Evolutionary conservation across 1,140 invertebrate species (phyloP).

Genomic region (Drosophila ananassae): DNA sequence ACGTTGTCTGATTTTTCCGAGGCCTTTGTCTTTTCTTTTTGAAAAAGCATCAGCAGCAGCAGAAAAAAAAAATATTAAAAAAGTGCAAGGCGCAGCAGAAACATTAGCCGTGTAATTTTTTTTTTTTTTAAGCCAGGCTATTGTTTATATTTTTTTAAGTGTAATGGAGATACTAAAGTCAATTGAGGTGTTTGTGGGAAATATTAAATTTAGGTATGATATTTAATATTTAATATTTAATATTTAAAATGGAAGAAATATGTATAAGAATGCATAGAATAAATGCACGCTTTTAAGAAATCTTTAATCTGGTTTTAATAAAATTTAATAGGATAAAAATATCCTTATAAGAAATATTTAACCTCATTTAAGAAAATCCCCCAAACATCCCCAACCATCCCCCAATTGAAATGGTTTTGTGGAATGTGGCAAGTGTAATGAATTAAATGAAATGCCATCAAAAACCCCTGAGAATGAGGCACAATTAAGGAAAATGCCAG

Average conservation of each 20-base stretch:
- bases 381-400: too few species aligned
- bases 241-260: too few species aligned
- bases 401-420: not conserved
- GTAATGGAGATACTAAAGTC: not conserved
- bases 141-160: not conserved
- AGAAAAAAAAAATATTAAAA: constrained; percentile 2
- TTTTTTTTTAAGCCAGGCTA: not conserved
- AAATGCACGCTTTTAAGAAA: too few species aligned
- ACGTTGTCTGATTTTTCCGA: constrained; percentile 58
- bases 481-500: constrained; percentile 7
- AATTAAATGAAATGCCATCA: not conserved
- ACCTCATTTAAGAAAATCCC: too few species aligned
- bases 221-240: too few species aligned
- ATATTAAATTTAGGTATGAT: not conserved
- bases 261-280: too few species aligned
- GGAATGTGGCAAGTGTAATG: constrained; percentile 1
- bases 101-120: not conserved
- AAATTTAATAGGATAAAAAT: too few species aligned
- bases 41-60: not conserved
- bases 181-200: not conserved
- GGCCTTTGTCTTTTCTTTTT: constrained; percentile 25
- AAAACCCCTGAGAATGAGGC: not conserved
- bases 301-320: too few species aligned
- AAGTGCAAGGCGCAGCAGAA: constrained; percentile 40
- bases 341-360: too few species aligned